Evolutionary conservation across 1,140 invertebrate species (phyloP), one percentile per base, ranked within the genome.

Genomic region (Prorops nasuta): DNA sequence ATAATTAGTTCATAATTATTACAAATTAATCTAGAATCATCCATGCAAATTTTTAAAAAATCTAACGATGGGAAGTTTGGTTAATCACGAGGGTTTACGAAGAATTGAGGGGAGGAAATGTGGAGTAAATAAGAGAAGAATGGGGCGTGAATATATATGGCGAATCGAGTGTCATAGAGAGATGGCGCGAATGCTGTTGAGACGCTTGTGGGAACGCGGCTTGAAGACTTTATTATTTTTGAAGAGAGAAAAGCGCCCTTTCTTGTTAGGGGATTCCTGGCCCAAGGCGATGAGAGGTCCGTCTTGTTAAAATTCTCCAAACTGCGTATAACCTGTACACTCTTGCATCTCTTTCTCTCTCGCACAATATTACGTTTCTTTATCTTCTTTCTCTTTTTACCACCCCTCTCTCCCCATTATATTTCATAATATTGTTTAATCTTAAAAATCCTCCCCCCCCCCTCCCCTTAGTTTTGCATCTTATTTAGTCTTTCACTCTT

Each of bases 221-320:
- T 57, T 66, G 58, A 66, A 63, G 63, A 63, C 60, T 66, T 66
- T 58, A 66, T 65, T 66, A 66, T 61, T 65, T 66, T 66, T 58
- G 53, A 63, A 55, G 57, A 55, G 53, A 63, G 60, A 63, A n/a
- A n/a, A 61, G 55, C 56, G 54, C 52, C 50, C 62, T 66, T 60
- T 64, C 64, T 66, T 60, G 61, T 66, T 66, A 66, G 55, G 53
- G 54, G 56, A 68, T 60, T 66, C 57, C 57, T 65, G 45, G 66
- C 66, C 64, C 42, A 56, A 43, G 64, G 66, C 66, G 58, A 63
- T 55, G 51, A 52, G 56, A 58, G 32, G 24, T n/a, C 53, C 56
- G 60, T 61, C 66, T 68, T 67, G 66, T 68, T 68, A 68, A 68
- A 68, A 68, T 68, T 68, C 66, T 65, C 60, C 57, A 49, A 66